These are phyloP conservation scores for Panagrolaimus sp. DNA, from an alignment of 1,140 invertebrate genomes.

Conservation along the genomic window DNA sequence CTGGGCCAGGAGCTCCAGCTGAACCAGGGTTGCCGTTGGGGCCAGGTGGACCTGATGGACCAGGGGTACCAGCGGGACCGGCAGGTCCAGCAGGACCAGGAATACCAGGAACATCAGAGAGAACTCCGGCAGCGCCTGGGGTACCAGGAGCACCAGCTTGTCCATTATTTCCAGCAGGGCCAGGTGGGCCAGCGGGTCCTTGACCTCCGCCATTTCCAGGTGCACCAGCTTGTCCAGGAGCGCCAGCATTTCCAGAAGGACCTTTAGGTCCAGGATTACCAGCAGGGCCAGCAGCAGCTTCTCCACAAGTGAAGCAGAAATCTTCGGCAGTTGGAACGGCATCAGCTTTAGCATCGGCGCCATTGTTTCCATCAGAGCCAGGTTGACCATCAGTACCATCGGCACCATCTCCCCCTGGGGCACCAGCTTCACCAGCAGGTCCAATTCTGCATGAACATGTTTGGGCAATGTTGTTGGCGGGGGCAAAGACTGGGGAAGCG, in stretches of 20 bases:
- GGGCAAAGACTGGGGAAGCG: too few species aligned
- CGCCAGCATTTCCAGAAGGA: constrained; percentile 34
- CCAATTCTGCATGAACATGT: constrained; percentile 16
- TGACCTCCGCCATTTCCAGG: neutral
- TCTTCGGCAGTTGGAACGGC: constrained; percentile 30
- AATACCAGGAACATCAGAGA: constrained; percentile 28
- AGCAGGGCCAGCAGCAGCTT: constrained; percentile 39
- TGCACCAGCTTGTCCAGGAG: constrained; percentile 21
- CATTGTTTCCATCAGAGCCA: constrained; percentile 30
- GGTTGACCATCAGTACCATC: constrained; percentile 37
- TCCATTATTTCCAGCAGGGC: constrained; percentile 6
- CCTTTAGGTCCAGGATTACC: constrained; percentile 45
- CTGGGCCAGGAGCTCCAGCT: constrained; percentile 29
- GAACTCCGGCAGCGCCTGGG: constrained; percentile 33
- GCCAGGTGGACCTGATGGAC: constrained; percentile 36
- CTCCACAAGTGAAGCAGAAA: constrained; percentile 49
- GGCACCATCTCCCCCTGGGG: constrained; percentile 34
- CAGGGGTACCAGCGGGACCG: constrained; percentile 11
- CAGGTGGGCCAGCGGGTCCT: constrained; percentile 15
- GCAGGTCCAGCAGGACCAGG: constrained; percentile 19
- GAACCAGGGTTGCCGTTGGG: constrained; percentile 31
- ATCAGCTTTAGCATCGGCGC: constrained; percentile 33
- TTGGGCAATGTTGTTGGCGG: neutral
- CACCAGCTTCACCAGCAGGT: constrained; percentile 22
- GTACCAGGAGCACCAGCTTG: constrained; percentile 23